These are phyloP conservation scores for Rosalia funebris DNA, from an alignment of 2,888 invertebrate species.

Conservation along the genomic window DNA sequence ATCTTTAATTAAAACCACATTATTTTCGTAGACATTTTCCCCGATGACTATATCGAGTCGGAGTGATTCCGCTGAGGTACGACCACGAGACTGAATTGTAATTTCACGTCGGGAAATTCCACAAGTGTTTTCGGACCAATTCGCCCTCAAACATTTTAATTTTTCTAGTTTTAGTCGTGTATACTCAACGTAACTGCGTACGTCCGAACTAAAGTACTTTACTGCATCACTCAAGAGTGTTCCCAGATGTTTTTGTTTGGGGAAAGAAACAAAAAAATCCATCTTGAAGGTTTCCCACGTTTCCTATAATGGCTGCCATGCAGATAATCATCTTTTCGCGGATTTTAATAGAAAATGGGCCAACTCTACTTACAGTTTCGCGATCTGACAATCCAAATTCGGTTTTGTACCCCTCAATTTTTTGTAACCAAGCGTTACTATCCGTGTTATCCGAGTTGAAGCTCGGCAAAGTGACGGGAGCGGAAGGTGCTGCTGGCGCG, in stretches of 20 bases:
- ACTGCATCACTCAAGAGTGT: slow-evolving; percentile 12
- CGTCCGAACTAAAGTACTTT: slow-evolving; percentile 9
- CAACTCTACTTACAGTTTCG: slow-evolving; percentile 34
- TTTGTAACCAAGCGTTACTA: slow-evolving; percentile 25
- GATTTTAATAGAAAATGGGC: slow-evolving; percentile 32
- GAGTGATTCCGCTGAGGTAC: neutral
- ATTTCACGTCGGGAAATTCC: slow-evolving; percentile 24
- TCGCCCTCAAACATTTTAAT: slow-evolving; percentile 12
- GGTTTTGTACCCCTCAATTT: slow-evolving; percentile 31
- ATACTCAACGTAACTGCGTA: slow-evolving; percentile 13
- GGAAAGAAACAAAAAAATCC: slow-evolving; percentile 9
- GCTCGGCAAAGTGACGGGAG: slow-evolving; percentile 11
- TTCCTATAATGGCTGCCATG: slow-evolving; percentile 2
- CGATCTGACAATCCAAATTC: slow-evolving; percentile 31
- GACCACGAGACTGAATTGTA: slow-evolving; percentile 13
- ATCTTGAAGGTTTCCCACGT: slow-evolving; percentile 7
- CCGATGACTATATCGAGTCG: slow-evolving; percentile 6
- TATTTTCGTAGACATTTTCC: slow-evolving; percentile 20
- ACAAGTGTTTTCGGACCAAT: slow-evolving; percentile 23
- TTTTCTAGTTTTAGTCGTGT: slow-evolving; percentile 10
- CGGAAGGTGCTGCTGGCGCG: too few species aligned
- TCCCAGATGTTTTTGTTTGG: slow-evolving; percentile 8
- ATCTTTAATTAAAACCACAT: slow-evolving; percentile 21
- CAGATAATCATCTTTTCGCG: slow-evolving; percentile 35
- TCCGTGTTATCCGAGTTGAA: slow-evolving; percentile 27